Percentiles rank a stretch among this genome's conserved stretches.
Evolutionary conservation across 2,113 vertebrate genomes (phyloP).

Genomic region (Scophthalmus maximus): DNA sequence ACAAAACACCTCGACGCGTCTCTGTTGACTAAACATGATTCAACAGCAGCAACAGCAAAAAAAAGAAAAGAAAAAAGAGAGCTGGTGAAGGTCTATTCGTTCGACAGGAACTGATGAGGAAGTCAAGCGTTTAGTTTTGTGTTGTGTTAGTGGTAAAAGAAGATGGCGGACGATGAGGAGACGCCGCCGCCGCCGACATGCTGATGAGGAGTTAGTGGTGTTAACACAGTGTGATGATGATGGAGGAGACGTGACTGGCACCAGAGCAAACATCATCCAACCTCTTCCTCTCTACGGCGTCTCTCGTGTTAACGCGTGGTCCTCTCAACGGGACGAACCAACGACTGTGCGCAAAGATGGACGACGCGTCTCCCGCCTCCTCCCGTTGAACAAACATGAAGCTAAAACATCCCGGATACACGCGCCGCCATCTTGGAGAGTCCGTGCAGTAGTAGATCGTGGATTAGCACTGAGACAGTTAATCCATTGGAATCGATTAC

Average conservation of each 20-base stretch:
- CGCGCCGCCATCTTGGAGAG: too few relatives aligned
- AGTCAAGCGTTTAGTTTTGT: conserved; percentile 4
- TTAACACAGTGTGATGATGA: conserved; percentile 26
- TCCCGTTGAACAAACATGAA: too few relatives aligned
- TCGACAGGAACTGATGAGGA: not conserved
- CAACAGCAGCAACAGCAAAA: not conserved
- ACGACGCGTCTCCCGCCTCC: too few relatives aligned
- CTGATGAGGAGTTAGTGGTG: not conserved
- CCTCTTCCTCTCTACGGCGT: too few relatives aligned
- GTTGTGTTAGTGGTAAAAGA: conserved; percentile 6
- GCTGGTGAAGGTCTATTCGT: not conserved
- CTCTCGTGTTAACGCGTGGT: too few relatives aligned
- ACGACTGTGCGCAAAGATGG: too few relatives aligned
- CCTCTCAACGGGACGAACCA: too few relatives aligned
- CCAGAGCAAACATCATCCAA: conserved; percentile 53
- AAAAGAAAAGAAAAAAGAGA: not conserved
- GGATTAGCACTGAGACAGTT: too few relatives aligned
- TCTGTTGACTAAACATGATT: not conserved
- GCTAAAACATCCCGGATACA: too few relatives aligned
- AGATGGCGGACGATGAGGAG: not conserved
- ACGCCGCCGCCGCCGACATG: too few relatives aligned
- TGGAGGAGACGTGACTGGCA: conserved; percentile 50
- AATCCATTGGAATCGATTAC: too few relatives aligned
- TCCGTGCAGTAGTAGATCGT: too few relatives aligned
- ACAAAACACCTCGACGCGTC: not conserved